Percentiles rank a stretch among this genome's conserved stretches.
Evolutionary conservation across 1,140 invertebrate species (phyloP).

Genomic region (Carcinoscorpius rotundicauda): DNA sequence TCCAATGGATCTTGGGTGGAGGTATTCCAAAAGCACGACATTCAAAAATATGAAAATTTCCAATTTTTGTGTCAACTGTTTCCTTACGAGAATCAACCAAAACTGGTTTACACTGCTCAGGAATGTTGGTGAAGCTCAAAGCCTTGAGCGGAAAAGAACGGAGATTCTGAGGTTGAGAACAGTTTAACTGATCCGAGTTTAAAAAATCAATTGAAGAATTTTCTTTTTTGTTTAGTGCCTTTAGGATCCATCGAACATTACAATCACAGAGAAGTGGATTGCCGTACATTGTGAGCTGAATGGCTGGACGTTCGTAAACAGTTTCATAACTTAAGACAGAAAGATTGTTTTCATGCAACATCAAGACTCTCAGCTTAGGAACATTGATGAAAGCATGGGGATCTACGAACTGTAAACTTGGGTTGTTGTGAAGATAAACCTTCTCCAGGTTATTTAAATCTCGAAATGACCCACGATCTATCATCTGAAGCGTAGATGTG

Average conservation of each 20-base stretch:
- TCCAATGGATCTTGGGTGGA: conserved; percentile 33
- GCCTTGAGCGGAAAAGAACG: conserved; percentile 27
- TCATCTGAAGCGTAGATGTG: conserved; percentile 30
- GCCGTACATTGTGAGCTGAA: conserved; percentile 32
- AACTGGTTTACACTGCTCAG: conserved; percentile 29
- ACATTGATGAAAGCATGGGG: conserved; percentile 31
- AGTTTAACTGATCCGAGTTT: conserved; percentile 30
- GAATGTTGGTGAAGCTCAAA: conserved; percentile 26
- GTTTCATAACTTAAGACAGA: conserved; percentile 29
- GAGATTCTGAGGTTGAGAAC: conserved; percentile 27
- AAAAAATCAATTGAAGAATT: conserved; percentile 20
- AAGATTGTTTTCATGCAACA: conserved; percentile 34
- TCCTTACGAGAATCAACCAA: conserved; percentile 28
- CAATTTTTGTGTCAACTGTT: conserved; percentile 31
- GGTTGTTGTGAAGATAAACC: conserved; percentile 34
- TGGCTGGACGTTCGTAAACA: conserved; percentile 23
- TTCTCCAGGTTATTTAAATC: conserved; percentile 31
- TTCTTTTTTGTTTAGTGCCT: conserved; percentile 17
- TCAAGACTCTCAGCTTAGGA: conserved; percentile 29
- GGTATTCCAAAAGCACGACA: conserved; percentile 38
- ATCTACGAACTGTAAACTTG: conserved; percentile 33
- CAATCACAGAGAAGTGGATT: conserved; percentile 40
- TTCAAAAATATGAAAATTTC: conserved; percentile 32
- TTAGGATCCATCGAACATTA: conserved; percentile 36
- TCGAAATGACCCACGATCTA: conserved; percentile 35